Evolutionary conservation across 2,888 invertebrate genomes (phyloP).

Genomic region (Ichneumoninae sp.): DNA sequence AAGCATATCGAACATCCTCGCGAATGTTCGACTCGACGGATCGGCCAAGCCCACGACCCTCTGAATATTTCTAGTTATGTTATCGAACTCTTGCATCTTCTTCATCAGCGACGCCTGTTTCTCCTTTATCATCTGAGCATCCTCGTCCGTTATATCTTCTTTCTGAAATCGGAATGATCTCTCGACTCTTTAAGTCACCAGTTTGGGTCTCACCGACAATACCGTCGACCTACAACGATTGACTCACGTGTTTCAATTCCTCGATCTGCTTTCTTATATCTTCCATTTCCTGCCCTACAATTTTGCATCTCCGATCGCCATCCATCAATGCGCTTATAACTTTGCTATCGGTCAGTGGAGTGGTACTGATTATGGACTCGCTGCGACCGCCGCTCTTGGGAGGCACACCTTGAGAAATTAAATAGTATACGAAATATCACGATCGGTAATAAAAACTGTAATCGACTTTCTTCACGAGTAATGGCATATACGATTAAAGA

Average conservation of each 20-base stretch:
- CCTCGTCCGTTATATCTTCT: slow-evolving; percentile 86
- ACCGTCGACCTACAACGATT: neutral
- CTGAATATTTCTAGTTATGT: slow-evolving; percentile 87
- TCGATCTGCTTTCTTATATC: slow-evolving; percentile 83
- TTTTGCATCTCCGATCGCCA: slow-evolving; percentile 82
- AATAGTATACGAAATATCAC: neutral
- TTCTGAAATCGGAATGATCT: slow-evolving; percentile 84
- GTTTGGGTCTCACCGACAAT: neutral
- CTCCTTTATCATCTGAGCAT: slow-evolving; percentile 86
- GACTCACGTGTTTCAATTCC: slow-evolving; percentile 81
- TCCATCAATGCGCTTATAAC: slow-evolving; percentile 84
- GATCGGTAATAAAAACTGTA: neutral
- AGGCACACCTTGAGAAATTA: slow-evolving; percentile 59
- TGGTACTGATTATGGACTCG: slow-evolving; percentile 72
- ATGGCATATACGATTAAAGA: too few relatives aligned
- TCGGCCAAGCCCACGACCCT: slow-evolving; percentile 85
- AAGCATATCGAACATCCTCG: slow-evolving; percentile 76
- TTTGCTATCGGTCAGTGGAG: slow-evolving; percentile 76
- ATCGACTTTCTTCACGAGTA: too few relatives aligned
- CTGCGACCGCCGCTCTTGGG: slow-evolving; percentile 67
- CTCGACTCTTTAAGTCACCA: neutral
- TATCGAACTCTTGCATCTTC: slow-evolving; percentile 87
- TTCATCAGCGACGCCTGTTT: slow-evolving; percentile 86
- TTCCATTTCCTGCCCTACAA: slow-evolving; percentile 84
- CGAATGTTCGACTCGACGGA: slow-evolving; percentile 78